Base-by-base conservation (phyloP, 2,797 vertebrate genomes). In the Chaetophractus vellerosus region DNA sequence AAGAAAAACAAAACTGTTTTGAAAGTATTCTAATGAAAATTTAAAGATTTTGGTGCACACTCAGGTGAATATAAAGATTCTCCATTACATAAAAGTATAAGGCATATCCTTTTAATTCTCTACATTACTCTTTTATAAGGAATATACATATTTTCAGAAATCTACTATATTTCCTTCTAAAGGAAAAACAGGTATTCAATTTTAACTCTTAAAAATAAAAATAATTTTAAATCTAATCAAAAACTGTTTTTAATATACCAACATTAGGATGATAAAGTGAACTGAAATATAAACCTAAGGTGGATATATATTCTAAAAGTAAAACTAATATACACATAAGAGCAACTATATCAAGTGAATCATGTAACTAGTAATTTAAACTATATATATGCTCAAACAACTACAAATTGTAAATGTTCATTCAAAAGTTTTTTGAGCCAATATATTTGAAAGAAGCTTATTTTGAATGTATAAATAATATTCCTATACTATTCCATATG, bases 161-260 rank as follows among this genome's bases (percentile, higher is more conserved):
- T 63, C 15, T 36, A 75, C n/a, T 83, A 81, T 9, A 81, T 8
- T 6, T 45, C 18, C 19, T 71, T 91, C 90, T 45, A 79, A 94
- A 63, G 10, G 7, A 85, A 86, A 75, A 94, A 84, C 76, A 91
- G 3, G 5, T 69, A 72, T n/a, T 89, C 50, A 50, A 85, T 71
- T 85, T 90, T 90, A 92, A 92, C 36, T 92, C 19, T 84, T 92
- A 90, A 92, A 91, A 91, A 80, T 92, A 90, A 92, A 91, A 91
- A 80, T 33, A 88, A 92, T 69, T 59, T 45, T 93, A 1, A 90
- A 90, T 76, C 14, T 71, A 76, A 68, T 38, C 5, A 94, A 81
- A 81, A 90, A 78, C n/a, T 66, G 23, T 55, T 14, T 84, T 57
- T 89, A 71, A 64, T 9, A 55, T 33, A 81, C 68, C 26, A 85